These are phyloP conservation scores for Salticus scenicus DNA, from an alignment of 2,888 invertebrate genomes.

Conservation along the genomic window DNA sequence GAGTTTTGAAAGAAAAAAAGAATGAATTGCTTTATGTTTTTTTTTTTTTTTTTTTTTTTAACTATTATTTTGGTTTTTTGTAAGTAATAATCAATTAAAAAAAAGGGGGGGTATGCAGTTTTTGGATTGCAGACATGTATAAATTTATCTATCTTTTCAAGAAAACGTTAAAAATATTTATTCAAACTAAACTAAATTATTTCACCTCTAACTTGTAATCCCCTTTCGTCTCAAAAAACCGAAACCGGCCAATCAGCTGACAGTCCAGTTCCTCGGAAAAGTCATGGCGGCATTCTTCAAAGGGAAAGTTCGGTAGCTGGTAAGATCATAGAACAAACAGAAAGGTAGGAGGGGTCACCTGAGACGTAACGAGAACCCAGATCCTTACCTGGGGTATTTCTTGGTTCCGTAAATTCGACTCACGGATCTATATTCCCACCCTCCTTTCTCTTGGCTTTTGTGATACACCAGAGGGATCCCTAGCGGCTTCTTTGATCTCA, in stretches of 20 bases:
- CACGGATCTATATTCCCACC: not conserved
- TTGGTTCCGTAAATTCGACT: not conserved
- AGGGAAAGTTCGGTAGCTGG: slow-evolving; percentile 29
- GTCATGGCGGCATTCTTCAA: slow-evolving; percentile 30
- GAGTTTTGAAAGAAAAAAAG: no score
- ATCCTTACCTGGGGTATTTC: slow-evolving; percentile 10
- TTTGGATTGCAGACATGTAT: no score
- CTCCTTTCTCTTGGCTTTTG: slow-evolving; percentile 17
- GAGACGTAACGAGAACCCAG: slow-evolving; percentile 2
- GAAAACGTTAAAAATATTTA: no score
- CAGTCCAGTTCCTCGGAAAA: not conserved
- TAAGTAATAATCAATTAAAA: no score
- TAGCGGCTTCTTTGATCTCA: slow-evolving; percentile 26
- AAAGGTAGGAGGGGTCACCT: slow-evolving; percentile 25
- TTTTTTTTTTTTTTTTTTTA: no score
- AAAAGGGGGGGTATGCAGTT: no score
- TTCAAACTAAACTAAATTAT: no score
- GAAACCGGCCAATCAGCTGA: slow-evolving; percentile 2
- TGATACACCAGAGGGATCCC: slow-evolving; percentile 32
- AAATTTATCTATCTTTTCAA: no score
- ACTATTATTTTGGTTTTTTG: no score
- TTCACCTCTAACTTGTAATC: no score
- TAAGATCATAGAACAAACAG: slow-evolving; percentile 41
- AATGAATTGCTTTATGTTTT: no score
- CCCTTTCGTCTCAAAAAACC: not conserved